These are phyloP conservation scores for Drosophila subpulchrella DNA, from an alignment of 1,140 invertebrate genomes.

Conservation along the genomic window DNA sequence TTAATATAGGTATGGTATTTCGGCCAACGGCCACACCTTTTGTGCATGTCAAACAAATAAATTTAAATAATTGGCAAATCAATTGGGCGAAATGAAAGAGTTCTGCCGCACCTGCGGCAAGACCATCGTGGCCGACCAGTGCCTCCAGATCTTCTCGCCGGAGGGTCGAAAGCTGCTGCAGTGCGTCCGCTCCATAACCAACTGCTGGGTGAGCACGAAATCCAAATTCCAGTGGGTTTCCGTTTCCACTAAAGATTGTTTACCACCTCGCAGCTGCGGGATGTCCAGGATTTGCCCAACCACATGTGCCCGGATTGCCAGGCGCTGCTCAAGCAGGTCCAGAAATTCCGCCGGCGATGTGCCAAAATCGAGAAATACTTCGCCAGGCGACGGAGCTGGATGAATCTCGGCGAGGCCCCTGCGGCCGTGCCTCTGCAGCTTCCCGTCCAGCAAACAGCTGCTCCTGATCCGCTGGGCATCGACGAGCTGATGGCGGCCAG, in stretches of 20 bases:
- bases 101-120: constrained; percentile 66
- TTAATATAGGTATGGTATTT: background rate
- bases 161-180: constrained; percentile 34
- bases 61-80: constrained; percentile 30
- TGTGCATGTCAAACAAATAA: constrained; percentile 19
- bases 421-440: constrained; percentile 8
- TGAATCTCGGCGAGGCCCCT: background rate
- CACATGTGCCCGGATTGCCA: constrained; percentile 55
- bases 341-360: constrained; percentile 58
- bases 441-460: constrained; percentile 10
- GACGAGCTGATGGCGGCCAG: constrained; percentile 21
- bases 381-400: constrained; percentile 28
- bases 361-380: constrained; percentile 59
- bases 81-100: constrained; percentile 48
- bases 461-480: constrained; percentile 47
- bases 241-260: constrained; percentile 3
- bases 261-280: constrained; percentile 36
- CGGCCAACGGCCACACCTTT: background rate
- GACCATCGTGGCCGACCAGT: constrained; percentile 28
- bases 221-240: background rate
- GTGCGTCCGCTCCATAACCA: constrained; percentile 50
- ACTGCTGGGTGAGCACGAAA: constrained; percentile 54
- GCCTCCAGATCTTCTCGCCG: constrained; percentile 46
- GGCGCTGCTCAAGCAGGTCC: constrained; percentile 42
- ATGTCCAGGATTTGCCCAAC: constrained; percentile 39